Evolutionary conservation across 2,797 vertebrate species (phyloP), one percentile per base, ranked within the genome.

Genomic region (Petrocephalus sullivani): DNA sequence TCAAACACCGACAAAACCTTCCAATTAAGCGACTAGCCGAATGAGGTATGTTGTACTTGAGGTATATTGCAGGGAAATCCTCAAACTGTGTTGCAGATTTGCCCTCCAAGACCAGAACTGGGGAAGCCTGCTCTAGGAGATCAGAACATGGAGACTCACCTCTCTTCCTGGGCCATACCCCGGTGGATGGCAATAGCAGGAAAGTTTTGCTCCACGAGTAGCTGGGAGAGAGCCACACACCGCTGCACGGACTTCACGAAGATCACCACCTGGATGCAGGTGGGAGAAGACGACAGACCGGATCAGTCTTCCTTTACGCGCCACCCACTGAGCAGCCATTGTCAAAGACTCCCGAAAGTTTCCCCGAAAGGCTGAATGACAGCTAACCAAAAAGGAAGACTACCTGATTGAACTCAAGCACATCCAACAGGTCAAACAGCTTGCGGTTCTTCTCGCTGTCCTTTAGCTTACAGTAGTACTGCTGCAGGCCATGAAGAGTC

Each of bases 371-470:
- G 5, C 64, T 4, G 10, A 67, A 67, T 33, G 64, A 33, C 64
- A 4, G 9, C 23, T 4, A 33, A 33, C 28, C 95, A 94, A 41
- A 2, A 61, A 41, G 4, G 7, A 54, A 49, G 0, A 81, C 14
- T 91, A 97, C 97, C 96, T 98, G 97, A 90, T 98, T 98, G 88
- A 98, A 98, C 93, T 98, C 97, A 0, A 98, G 93, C 33, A 97
- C 97, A 1, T 98, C 97, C 1, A 98, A 94, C 56, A 98, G 94
- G 90, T 98, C 97, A 21, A 98, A 98, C 8, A 98, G 95, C 90
- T 97, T 98, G 81, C 97, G 95, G 93, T 98, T 98, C 94, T 98
- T 98, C 93, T 98, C 96, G 0, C 96, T 97, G 95, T 98, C 97
- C 94, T 98, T 98, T 92, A 98, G 95, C 89, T 98, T 98, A 92